These are phyloP conservation scores for Phoeniculus purpureus DNA, from an alignment of 2,797 vertebrate genomes.

Conservation along the genomic window DNA sequence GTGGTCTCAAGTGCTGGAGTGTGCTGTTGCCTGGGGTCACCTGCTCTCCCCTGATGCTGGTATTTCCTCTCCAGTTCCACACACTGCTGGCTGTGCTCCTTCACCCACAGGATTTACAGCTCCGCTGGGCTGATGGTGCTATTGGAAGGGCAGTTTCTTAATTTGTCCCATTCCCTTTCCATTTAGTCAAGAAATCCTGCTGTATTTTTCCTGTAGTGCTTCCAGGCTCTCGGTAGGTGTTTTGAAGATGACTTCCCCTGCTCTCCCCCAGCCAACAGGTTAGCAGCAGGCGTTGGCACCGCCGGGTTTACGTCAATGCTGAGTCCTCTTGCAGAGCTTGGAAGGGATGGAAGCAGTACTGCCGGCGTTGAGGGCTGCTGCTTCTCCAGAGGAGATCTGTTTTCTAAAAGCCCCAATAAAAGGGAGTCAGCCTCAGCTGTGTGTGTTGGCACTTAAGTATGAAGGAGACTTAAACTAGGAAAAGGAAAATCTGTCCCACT, in stretches of 20 bases:
- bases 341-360: background rate
- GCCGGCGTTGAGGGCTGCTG: background rate
- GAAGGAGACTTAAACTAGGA: background rate
- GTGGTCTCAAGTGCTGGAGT: background rate
- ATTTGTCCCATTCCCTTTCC: constrained; percentile 3
- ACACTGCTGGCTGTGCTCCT: background rate
- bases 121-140: constrained; percentile 38
- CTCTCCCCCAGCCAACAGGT: background rate
- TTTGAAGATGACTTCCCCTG: background rate
- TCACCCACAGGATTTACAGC: constrained; percentile 28
- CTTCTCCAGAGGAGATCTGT: background rate
- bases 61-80: constrained; percentile 47
- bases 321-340: background rate
- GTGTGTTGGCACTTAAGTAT: background rate
- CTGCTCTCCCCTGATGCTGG: constrained; percentile 37
- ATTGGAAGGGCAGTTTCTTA: constrained; percentile 24
- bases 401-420: constrained; percentile 3
- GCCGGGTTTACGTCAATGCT: background rate
- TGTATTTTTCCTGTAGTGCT: background rate
- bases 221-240: background rate
- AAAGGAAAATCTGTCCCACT: background rate
- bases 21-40: constrained; percentile 7
- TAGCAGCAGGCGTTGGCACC: background rate
- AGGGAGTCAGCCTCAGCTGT: background rate
- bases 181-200: background rate